Evolutionary conservation across 2,113 vertebrate genomes (phyloP), one percentile per base, ranked within the genome.

Genomic region (Amphiprion percula): DNA sequence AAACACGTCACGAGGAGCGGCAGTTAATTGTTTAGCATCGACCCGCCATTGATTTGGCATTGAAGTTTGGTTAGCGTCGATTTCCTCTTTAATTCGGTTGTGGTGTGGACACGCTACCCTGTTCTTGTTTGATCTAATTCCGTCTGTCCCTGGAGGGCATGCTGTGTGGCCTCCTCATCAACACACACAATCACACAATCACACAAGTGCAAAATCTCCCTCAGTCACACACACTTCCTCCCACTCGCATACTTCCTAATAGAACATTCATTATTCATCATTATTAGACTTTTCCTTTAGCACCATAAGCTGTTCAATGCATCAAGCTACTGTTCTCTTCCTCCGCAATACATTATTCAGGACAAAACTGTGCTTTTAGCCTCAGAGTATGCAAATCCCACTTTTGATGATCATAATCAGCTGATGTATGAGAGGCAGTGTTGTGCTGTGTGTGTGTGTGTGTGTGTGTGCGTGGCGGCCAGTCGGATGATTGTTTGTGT

Each of bases 381-480:
- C 86, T 69, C 59, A 9, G 86, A 91, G 86, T 91, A 94, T 92
- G 92, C 88, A 93, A 94, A 94, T 94, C 68, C 77, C n/a, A 61
- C 79, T 71, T 88, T 89, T 92, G 84, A 93, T 93, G 90, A 91
- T 87, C 85, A 90, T 94, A 90, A 91, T 91, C 91, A 94, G 88
- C 90, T 91, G 90, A 92, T 86, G 79, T 78, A 80, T 54, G 74
- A 85, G 65, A 75, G 53, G 8, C 8, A 23, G 63, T 24, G 24
- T 58, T 64, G 56, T n/a, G n/a, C n/a, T n/a, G n/a, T n/a, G n/a
- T 37, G 54, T 12, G 21, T 21, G 21, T 21, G 21, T 21, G 21
- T 53, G 46, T 76, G 68, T 54, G 61, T 46, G 46, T 55, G 24
- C 44, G 80, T 75, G 85, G 47, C 21, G 44, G 60, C 73, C 82